phyloP scores from a whole-genome alignment of 2,797 vertebrate species.

The Muraenolepis orangiensis region DNA sequence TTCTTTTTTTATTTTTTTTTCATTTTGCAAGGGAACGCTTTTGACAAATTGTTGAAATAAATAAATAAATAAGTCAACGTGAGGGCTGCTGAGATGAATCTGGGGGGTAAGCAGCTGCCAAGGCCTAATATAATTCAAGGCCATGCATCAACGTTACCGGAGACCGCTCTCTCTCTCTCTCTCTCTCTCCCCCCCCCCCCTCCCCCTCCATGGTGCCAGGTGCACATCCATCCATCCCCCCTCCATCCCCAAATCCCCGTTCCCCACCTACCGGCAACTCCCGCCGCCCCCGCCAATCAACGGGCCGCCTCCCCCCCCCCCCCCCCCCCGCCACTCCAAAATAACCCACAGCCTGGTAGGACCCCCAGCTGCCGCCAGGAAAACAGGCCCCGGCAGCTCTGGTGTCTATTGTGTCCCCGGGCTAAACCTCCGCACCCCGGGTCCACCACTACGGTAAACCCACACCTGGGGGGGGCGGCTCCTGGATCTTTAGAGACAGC shows the following conservation, averaged over 20 bases:
- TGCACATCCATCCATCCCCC: conserved; percentile 68
- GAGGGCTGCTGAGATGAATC: conserved; percentile 73
- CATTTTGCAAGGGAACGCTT: conserved; percentile 55
- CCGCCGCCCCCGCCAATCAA: conserved; percentile 64
- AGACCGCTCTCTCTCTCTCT: conserved; percentile 68
- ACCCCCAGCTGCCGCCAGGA: conserved; percentile 50
- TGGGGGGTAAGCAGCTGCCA: conserved; percentile 65
- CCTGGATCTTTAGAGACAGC: conserved; percentile 39
- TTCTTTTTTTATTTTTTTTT: conserved; percentile 31
- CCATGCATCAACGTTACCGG: conserved; percentile 72
- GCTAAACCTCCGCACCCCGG: conserved; percentile 54
- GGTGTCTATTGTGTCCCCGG: conserved; percentile 56
- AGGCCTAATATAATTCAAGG: conserved; percentile 75
- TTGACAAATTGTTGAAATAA: conserved; percentile 73
- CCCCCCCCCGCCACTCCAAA: conserved; percentile 51
- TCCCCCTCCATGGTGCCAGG: conserved; percentile 68
- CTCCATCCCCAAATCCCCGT: no score
- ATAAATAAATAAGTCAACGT: conserved; percentile 74
- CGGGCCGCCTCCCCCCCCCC: conserved; percentile 52
- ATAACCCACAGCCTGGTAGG: conserved; percentile 47
- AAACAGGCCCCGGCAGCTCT: conserved; percentile 49
- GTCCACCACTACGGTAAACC: conserved; percentile 50
- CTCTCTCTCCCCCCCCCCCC: conserved; percentile 66
- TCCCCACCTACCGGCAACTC: conserved; percentile 59
- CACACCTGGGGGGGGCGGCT: no score